These are phyloP conservation scores for Setipinna tenuifilis DNA, from an alignment of 2,797 vertebrate species.

Conservation along the genomic window DNA sequence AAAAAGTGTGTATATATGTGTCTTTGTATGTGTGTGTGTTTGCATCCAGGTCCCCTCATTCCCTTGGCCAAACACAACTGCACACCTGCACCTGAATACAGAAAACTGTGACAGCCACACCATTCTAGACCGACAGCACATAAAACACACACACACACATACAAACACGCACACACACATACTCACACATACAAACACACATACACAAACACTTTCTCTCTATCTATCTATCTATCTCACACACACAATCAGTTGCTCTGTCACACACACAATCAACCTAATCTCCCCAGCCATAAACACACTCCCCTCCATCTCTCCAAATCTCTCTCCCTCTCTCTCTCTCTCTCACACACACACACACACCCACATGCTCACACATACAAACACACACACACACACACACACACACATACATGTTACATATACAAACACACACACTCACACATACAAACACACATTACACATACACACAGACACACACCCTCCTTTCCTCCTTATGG, in stretches of 20 bases:
- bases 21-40: not conserved
- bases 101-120: not conserved
- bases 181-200: too few species aligned
- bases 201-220: too few species aligned
- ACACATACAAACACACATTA: not conserved
- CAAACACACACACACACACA: not conserved
- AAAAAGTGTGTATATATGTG: not conserved
- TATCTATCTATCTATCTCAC: too few species aligned
- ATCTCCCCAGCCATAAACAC: too few species aligned
- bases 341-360: not conserved
- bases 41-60: not conserved
- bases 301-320: too few species aligned
- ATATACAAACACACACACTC: not conserved
- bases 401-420: not conserved
- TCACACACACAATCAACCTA: too few species aligned
- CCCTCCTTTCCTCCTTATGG: not conserved
- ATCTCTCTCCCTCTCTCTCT: too few species aligned
- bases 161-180: too few species aligned
- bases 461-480: not conserved
- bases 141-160: too few species aligned
- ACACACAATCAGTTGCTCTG: too few species aligned
- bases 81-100: slow-evolving; percentile 17
- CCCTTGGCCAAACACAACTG: slow-evolving; percentile 10
- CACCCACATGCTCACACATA: not conserved
- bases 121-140: not conserved